Conservation (phyloP, 1,140 invertebrate genomes). For the Solenopsis fugax region DNA sequence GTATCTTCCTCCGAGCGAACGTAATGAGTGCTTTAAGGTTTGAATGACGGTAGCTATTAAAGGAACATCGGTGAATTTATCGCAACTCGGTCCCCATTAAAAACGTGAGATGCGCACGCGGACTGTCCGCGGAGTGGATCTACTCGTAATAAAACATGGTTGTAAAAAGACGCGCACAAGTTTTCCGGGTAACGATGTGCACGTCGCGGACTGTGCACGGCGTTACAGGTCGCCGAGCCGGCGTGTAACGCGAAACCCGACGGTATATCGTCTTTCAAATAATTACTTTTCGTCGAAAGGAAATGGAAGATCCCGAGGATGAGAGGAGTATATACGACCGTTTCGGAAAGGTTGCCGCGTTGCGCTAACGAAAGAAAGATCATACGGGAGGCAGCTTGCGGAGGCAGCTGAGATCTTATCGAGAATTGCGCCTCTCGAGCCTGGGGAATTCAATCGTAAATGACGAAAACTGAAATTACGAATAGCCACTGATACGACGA, state of each 20-base stretch:
- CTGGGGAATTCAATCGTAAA: slow-evolving; percentile 54
- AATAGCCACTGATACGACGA: slow-evolving; percentile 23
- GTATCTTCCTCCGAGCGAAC: neutral
- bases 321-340: slow-evolving; percentile 33
- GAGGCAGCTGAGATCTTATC: slow-evolving; percentile 64
- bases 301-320: slow-evolving; percentile 46
- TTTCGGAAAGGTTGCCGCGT: slow-evolving; percentile 41
- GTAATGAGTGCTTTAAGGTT: slow-evolving; percentile 15
- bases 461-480: slow-evolving; percentile 58
- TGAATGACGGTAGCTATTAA: slow-evolving; percentile 28
- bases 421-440: neutral
- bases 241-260: slow-evolving; percentile 54
- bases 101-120: slow-evolving; percentile 17
- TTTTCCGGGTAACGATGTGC: slow-evolving; percentile 27
- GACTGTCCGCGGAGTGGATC: slow-evolving; percentile 3
- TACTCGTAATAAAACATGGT: slow-evolving; percentile 38
- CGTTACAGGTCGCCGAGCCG: slow-evolving; percentile 3
- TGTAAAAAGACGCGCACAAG: slow-evolving; percentile 24
- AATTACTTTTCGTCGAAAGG: slow-evolving; percentile 67
- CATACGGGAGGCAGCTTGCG: slow-evolving; percentile 40
- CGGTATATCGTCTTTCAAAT: slow-evolving; percentile 56
- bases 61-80: slow-evolving; percentile 15
- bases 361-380: slow-evolving; percentile 61
- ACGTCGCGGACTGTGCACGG: neutral
- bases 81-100: neutral